These are phyloP conservation scores for Cynocephalus volans DNA, from an alignment of 2,113 vertebrate genomes.

Conservation along the genomic window DNA sequence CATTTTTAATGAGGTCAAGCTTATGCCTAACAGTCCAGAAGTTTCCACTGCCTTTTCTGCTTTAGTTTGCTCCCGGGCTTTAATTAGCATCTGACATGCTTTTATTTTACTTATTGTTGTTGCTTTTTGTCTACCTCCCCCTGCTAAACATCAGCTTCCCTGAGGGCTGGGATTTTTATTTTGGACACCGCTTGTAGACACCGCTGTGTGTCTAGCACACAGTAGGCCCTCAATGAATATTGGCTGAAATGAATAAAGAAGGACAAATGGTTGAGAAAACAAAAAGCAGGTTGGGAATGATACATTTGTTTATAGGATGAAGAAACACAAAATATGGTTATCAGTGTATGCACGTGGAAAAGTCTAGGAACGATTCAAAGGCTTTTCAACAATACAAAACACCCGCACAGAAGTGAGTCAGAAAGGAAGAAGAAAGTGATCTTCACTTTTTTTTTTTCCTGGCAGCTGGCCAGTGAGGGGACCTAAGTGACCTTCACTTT, in stretches of 20 bases:
- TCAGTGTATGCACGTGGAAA: not conserved
- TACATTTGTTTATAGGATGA: not conserved
- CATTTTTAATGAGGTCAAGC: slow-evolving; percentile 62
- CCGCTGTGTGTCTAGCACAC: not conserved
- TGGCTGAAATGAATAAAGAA: not conserved
- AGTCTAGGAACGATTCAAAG: not conserved
- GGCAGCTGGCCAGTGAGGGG: no score
- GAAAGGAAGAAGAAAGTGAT: not conserved
- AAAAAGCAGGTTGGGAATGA: not conserved
- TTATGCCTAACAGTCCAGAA: not conserved
- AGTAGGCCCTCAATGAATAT: not conserved
- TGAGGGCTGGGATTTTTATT: not conserved
- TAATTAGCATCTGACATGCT: not conserved
- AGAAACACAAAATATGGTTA: not conserved
- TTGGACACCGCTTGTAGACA: not conserved
- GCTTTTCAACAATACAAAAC: not conserved
- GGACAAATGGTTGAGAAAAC: not conserved
- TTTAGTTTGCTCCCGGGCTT: not conserved
- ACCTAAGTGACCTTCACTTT: not conserved
- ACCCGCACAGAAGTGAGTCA: not conserved
- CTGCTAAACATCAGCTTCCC: not conserved
- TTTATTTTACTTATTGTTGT: not conserved
- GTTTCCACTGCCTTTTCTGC: not conserved
- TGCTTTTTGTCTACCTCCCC: not conserved
- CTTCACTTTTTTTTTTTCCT: no score